phyloP scores from a whole-genome alignment of 2,888 invertebrate species.

The Chorisops tibialis region DNA sequence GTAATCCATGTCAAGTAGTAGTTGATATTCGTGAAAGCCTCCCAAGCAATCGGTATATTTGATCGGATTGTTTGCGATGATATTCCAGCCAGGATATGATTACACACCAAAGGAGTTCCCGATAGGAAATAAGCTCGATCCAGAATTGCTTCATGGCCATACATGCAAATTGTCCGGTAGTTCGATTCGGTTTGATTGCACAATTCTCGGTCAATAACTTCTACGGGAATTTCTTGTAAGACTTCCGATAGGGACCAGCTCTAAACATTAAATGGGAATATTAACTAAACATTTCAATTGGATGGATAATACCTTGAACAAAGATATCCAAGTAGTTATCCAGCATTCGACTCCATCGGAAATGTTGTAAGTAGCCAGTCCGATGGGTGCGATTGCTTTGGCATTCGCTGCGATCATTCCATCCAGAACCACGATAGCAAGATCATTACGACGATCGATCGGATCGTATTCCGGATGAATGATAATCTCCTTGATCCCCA shows the following conservation, averaged over 20 bases:
- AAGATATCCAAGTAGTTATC: conserved; percentile 2
- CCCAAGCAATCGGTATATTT: background rate
- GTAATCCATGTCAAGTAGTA: conserved; percentile 9
- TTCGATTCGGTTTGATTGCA: background rate
- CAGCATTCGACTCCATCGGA: background rate
- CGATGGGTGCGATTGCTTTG: background rate
- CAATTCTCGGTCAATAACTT: background rate
- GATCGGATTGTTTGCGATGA: conserved; percentile 55
- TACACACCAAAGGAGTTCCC: conserved; percentile 67
- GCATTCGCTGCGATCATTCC: background rate
- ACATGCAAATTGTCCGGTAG: background rate
- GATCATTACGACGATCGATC: background rate
- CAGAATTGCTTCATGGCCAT: conserved; percentile 1
- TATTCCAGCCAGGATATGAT: conserved; percentile 65
- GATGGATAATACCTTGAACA: background rate
- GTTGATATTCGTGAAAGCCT: background rate
- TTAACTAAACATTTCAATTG: background rate
- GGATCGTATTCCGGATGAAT: conserved; percentile 9
- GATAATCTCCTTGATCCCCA: background rate
- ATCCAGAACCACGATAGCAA: conserved; percentile 5
- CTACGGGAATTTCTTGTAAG: background rate
- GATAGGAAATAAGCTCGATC: conserved; percentile 46
- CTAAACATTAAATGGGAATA: background rate
- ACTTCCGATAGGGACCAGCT: background rate
- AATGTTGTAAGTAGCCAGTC: conserved; percentile 3